Evolutionary conservation across 2,797 vertebrate genomes (phyloP).

Genomic region (Enteromius trimaculatus): DNA sequence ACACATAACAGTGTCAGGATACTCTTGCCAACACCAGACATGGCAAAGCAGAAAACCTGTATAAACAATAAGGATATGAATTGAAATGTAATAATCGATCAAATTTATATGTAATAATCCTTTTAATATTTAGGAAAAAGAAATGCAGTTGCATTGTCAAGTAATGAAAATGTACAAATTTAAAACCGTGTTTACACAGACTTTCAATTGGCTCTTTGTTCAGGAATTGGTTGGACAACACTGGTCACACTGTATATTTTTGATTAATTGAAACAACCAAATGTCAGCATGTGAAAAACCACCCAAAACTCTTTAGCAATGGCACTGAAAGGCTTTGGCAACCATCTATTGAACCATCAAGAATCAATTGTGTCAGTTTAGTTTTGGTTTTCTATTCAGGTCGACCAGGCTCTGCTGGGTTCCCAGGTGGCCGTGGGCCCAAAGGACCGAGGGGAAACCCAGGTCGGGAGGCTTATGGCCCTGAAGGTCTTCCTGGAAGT

Average conservation of each 20-base stretch:
- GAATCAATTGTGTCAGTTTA: neutral
- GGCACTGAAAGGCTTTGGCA: neutral
- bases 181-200: neutral
- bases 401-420: constrained; percentile 59
- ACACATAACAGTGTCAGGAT: neutral
- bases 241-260: neutral
- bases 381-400: constrained; percentile 53
- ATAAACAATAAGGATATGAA: neutral
- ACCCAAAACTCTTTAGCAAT: neutral
- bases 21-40: neutral
- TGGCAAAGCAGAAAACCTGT: neutral
- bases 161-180: neutral
- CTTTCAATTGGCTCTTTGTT: neutral
- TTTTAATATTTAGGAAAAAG: neutral
- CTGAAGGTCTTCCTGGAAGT: constrained; percentile 75
- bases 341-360: neutral
- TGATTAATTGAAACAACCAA: neutral
- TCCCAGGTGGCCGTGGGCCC: constrained; percentile 70
- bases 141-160: neutral
- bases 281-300: neutral
- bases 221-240: neutral
- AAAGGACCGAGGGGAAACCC: constrained; percentile 74
- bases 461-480: constrained; percentile 62
- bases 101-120: neutral
- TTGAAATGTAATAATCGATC: no score